Percentiles rank a stretch among this genome's conserved stretches.
These are phyloP conservation scores for Semnornis frantzii DNA, from an alignment of 2,113 vertebrate species.

Conservation along the genomic window DNA sequence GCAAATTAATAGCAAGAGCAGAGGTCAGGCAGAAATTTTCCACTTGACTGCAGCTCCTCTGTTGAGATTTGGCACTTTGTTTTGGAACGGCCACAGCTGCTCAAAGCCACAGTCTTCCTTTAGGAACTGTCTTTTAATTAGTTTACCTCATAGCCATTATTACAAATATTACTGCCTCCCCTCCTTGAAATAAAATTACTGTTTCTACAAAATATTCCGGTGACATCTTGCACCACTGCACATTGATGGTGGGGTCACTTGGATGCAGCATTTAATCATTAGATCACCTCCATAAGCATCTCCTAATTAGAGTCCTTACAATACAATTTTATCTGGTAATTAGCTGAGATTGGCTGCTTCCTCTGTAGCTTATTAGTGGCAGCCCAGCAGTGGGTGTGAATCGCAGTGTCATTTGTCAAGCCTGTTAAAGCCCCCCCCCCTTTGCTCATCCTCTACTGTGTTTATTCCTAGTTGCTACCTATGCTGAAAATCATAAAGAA, in stretches of 20 bases:
- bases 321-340: slow-evolving; percentile 96
- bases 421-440: slow-evolving; percentile 71
- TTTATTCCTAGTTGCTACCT: slow-evolving; percentile 69
- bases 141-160: slow-evolving; percentile 97
- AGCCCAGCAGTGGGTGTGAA: slow-evolving; percentile 90
- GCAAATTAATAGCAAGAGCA: slow-evolving; percentile 95
- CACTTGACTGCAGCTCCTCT: slow-evolving; percentile 89
- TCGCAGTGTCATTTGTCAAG: slow-evolving; percentile 86
- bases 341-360: slow-evolving; percentile 95
- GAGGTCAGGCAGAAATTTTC: slow-evolving; percentile 93
- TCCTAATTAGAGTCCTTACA: slow-evolving; percentile 96
- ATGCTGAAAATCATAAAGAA: slow-evolving; percentile 54
- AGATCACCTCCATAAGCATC: slow-evolving; percentile 91
- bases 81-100: slow-evolving; percentile 84
- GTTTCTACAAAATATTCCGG: slow-evolving; percentile 83
- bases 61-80: slow-evolving; percentile 86
- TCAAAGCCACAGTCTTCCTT: slow-evolving; percentile 85
- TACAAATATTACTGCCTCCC: slow-evolving; percentile 87
- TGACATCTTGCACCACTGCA: slow-evolving; percentile 80
- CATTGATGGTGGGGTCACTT: slow-evolving; percentile 88
- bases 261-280: slow-evolving; percentile 91
- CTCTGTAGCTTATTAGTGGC: slow-evolving; percentile 90
- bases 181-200: slow-evolving; percentile 82
- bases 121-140: slow-evolving; percentile 92
- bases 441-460: slow-evolving; percentile 62